These are phyloP conservation scores for Acrossocheilus wenchowensis DNA, from an alignment of 2,797 vertebrate species.

Conservation along the genomic window DNA sequence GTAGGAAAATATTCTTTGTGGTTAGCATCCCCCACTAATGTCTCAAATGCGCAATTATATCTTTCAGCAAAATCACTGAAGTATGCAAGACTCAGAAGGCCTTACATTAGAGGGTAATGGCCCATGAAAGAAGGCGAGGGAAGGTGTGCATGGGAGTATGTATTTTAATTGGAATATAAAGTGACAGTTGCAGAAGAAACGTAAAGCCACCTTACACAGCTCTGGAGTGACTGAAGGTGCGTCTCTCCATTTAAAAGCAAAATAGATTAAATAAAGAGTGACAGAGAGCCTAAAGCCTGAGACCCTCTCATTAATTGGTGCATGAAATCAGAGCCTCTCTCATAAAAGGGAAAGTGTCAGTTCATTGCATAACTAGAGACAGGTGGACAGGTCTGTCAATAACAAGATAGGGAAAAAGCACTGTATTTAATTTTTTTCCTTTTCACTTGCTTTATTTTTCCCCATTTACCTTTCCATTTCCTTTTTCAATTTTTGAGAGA, in stretches of 20 bases:
- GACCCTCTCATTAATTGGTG: conserved; percentile 47
- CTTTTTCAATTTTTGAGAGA: not conserved
- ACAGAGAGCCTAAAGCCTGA: conserved; percentile 37
- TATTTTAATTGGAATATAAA: conserved; percentile 50
- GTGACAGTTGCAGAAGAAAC: conserved; percentile 45
- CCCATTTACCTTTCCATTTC: not conserved
- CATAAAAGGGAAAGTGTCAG: conserved; percentile 29
- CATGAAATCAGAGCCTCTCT: conserved; percentile 48
- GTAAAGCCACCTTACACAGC: conserved; percentile 15
- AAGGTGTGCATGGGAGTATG: conserved; percentile 32
- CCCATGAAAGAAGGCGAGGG: conserved; percentile 34
- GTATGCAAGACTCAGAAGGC: conserved; percentile 39
- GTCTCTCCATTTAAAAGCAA: conserved; percentile 39
- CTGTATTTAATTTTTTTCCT: not conserved
- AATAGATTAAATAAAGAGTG: conserved; percentile 42
- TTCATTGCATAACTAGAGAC: conserved; percentile 33
- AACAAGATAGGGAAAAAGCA: not conserved
- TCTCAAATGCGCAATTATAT: conserved; percentile 49
- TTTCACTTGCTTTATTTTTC: not conserved
- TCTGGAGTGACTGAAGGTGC: conserved; percentile 36
- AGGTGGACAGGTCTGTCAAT: conserved; percentile 42
- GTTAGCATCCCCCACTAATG: conserved; percentile 33
- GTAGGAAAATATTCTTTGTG: conserved; percentile 42
- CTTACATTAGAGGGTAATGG: conserved; percentile 52
- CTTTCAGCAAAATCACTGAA: conserved; percentile 51